Base-by-base conservation (phyloP, 2,113 vertebrate genomes). In the Ameiurus melas region DNA sequence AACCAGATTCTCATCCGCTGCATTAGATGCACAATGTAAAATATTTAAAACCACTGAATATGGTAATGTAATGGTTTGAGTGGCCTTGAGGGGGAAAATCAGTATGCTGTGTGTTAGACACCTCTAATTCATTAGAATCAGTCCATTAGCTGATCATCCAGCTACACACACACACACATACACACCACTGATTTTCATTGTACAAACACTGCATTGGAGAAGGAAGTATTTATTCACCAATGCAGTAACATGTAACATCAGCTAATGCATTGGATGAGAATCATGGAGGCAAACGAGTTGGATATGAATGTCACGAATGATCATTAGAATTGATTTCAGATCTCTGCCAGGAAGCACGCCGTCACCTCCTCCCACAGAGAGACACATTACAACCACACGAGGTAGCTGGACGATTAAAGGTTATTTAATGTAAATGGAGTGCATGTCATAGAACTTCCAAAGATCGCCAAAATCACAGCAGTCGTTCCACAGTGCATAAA, bases 121-220 rank as follows among this genome's bases (percentile, higher is more conserved):
- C 93, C 90, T 93, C 94, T 88, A 94, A 95, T 94, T 94, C 92
- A 94, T 95, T 94, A 93, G 93, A 95, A 95, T 94, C 95, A 95
- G 94, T 91, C 94, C 95, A 96, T 95, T 95, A 95, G 93, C 93
- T 92, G 91, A 93, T 92, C 90, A 94, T 92, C 92, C 94, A 95
- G 92, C 94, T 93, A 92, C 77, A 87, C 79, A 83, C 71, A 77
- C 83, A 55, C 22, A 86, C 78, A 55, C 27, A 90, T 60, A 57
- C 25, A n/a, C 19, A 85, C 68, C 86, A 87, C 22, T 43, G 33
- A 33, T 70, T 68, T 53, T 64, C 86, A 75, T n/a, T 84, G 47
- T 43, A 57, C 30, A 75, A 86, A 89, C 39, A 89, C 16, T 75
- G 33, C 33, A 51, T 78, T 43, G 47, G 57, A 68, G 57, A 87